Evolutionary conservation across 92 coral and sea anemone genomes (phyloP).

Genomic region (Bergia sp.): DNA sequence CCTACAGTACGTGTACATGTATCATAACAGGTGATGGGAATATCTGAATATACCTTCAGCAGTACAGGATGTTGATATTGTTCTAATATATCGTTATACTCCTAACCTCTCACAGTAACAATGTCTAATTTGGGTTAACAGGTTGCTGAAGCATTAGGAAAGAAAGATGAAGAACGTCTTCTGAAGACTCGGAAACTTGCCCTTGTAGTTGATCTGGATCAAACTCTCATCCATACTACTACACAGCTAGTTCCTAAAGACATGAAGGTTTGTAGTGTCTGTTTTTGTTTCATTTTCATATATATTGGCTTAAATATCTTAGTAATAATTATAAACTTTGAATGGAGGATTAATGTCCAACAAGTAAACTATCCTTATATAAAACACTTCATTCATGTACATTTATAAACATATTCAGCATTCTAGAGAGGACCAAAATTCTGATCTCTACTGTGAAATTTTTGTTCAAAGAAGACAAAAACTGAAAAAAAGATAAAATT

Average conservation of each 20-base stretch:
- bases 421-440: too few species aligned
- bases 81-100: background rate
- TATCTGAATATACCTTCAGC: too few species aligned
- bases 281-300: too few species aligned
- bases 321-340: background rate
- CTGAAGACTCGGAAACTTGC: conserved; percentile 82
- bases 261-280: conserved; percentile 77
- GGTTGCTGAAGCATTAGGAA: conserved; percentile 97
- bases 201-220: conserved; percentile 93
- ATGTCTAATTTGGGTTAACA: background rate
- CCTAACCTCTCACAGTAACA: background rate
- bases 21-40: too few species aligned
- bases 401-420: too few species aligned
- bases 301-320: too few species aligned
- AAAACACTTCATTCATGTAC: too few species aligned
- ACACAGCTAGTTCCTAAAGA: conserved; percentile 86
- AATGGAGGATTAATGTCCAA: background rate
- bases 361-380: background rate
- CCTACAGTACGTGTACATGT: too few species aligned
- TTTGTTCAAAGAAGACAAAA: too few species aligned
- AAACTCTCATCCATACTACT: conserved; percentile 96
- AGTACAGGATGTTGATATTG: too few species aligned
- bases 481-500: too few species aligned
- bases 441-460: too few species aligned
- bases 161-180: conserved; percentile 85